Base-by-base conservation (phyloP, 2,113 vertebrate genomes). In the Hippocampus barbouri region DNA sequence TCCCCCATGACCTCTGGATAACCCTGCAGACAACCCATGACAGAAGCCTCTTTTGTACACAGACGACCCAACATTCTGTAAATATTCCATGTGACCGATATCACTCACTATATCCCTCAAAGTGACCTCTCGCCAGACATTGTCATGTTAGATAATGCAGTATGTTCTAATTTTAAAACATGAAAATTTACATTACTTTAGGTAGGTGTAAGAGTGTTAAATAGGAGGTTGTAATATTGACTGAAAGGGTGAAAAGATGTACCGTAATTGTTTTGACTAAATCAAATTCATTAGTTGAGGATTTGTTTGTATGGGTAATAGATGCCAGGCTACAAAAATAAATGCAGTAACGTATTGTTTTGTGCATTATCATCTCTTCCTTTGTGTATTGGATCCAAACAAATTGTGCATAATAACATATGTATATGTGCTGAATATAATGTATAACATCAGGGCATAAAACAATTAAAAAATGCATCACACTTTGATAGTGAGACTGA, bases 1-100 rank as follows among this genome's bases (percentile, higher is more conserved):
- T 87, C 77, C 87, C 87, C 81, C 72, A 27, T 54, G 66, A 68
- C 66, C 49, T 40, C 20, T 68, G 49, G 16, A 68, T 68, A 27
- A 68, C 49, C 68, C 34, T 18, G 12, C 70, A 86, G 84, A 79
- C 74, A 80, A 65, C 54, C 73, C 86, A 80, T 59, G 61, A 84
- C 79, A 83, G 79, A 91, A 65, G 30, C 72, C 15, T 65, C 40
- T 65, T 65, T 65, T 65, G 21, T 15, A 45, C 38, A 23, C 21
- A 65, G 63, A 49, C 5, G 18, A 15, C 40, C 12, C n/a, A 25
- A 47, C 11, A 12, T 4, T 23, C 40, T 65, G 38, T 65, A 65
- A 65, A 65, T 63, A 65, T 23, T 77, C 73, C 72, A 67, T 75
- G 38, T 38, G 49, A 82, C 74, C 71, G 65, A 68, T 45, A 14